Evolutionary conservation across 2,888 invertebrate genomes (phyloP).

Genomic region (Enchytraeus crypticus): DNA sequence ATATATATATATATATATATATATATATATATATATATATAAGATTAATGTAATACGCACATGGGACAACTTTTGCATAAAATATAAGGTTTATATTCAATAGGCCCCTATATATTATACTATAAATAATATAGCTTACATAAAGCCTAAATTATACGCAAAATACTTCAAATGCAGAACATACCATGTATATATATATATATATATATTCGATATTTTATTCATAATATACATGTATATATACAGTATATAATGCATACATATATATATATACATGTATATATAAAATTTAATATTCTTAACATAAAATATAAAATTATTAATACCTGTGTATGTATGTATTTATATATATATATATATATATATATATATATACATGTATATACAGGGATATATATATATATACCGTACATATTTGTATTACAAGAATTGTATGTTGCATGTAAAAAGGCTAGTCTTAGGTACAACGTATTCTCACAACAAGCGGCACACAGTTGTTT

Average conservation of each 20-base stretch:
- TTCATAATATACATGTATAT: too few relatives aligned
- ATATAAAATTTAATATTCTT: constrained; percentile 4
- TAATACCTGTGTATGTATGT: constrained; percentile 3
- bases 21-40: constrained; percentile 12
- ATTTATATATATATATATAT: constrained; percentile 12
- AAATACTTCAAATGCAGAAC: neutral
- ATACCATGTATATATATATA: too few relatives aligned
- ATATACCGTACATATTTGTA: neutral
- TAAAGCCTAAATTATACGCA: too few relatives aligned
- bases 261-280: constrained; percentile 6
- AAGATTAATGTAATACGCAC: too few relatives aligned
- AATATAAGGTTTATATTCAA: too few relatives aligned
- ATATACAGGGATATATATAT: constrained; percentile 5
- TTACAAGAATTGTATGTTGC: neutral
- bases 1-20: constrained; percentile 7
- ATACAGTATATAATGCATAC: too few relatives aligned
- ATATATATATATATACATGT: constrained; percentile 6
- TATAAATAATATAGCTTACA: too few relatives aligned
- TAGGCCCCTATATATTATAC: too few relatives aligned
- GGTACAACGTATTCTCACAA: too few relatives aligned
- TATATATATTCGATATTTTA: too few relatives aligned
- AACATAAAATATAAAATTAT: neutral
- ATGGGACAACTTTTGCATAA: too few relatives aligned
- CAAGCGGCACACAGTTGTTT: too few relatives aligned
- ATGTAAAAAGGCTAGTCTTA: neutral